phyloP scores from a whole-genome alignment of 2,113 vertebrate species.

The Carassius auratus region DNA sequence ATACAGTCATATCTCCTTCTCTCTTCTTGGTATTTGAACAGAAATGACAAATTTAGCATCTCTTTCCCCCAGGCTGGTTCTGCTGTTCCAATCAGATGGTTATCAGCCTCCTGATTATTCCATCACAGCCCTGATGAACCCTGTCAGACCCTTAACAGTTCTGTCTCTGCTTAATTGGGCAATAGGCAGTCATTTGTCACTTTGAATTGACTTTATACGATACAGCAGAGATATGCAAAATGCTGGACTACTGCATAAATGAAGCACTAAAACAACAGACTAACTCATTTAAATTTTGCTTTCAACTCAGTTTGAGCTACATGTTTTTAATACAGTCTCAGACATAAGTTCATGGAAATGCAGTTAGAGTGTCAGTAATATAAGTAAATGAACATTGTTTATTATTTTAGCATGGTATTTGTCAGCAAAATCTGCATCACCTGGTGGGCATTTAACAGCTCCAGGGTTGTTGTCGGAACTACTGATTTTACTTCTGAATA shows the following conservation, averaged over 20 bases:
- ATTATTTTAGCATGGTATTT: neutral
- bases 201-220: conserved; percentile 4
- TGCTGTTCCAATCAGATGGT: conserved; percentile 42
- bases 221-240: neutral
- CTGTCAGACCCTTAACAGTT: conserved; percentile 20
- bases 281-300: neutral
- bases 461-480: neutral
- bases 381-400: neutral
- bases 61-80: conserved; percentile 23
- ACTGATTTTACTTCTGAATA: neutral
- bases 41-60: conserved; percentile 34
- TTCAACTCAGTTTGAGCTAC: neutral
- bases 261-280: neutral
- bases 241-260: neutral
- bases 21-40: conserved; percentile 8
- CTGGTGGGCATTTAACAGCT: neutral
- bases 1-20: neutral
- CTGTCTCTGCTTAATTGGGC: conserved; percentile 11
- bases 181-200: conserved; percentile 8
- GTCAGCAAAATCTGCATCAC: neutral
- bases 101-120: conserved; percentile 35
- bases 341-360: neutral
- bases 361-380: neutral
- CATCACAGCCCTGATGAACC: conserved; percentile 37
- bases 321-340: too few species aligned